Conservation (phyloP, 2,888 invertebrate species). For the Eustalomyia histrio region DNA sequence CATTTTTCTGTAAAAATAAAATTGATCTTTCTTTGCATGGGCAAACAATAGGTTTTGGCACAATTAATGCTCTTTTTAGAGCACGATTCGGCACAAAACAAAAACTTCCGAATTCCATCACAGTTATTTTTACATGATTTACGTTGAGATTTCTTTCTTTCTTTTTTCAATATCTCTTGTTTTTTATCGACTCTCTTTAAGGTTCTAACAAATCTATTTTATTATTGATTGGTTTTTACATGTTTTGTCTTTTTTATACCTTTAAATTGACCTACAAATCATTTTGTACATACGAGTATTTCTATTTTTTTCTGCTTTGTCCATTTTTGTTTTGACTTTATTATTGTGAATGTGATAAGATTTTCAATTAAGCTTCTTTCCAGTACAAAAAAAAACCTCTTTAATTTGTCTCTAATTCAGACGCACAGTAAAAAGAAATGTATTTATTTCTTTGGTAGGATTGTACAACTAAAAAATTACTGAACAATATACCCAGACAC, state of each 20-base stretch:
- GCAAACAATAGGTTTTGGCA: no score
- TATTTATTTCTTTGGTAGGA: no score
- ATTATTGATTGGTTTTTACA: not conserved
- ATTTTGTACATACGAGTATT: not conserved
- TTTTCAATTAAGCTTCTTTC: constrained; percentile 31
- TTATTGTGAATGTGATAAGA: constrained; percentile 39
- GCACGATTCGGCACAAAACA: no score
- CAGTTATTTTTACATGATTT: no score
- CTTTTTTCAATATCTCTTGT: not conserved
- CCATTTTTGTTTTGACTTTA: not conserved
- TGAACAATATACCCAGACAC: no score
- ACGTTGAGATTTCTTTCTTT: no score
- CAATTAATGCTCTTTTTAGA: no score
- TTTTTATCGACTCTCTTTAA: not conserved
- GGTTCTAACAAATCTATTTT: not conserved
- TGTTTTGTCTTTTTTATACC: not conserved
- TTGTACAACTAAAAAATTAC: no score
- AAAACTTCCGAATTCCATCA: no score
- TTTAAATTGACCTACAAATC: constrained; percentile 44
- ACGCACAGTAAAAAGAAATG: constrained; percentile 21
- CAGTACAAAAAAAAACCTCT: not conserved
- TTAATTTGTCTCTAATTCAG: constrained; percentile 19
- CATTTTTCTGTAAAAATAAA: no score
- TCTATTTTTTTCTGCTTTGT: constrained; percentile 3
- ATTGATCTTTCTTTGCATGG: no score